Conservation (phyloP, 2,113 vertebrate genomes). For the Peromyscus polionotus region DNA sequence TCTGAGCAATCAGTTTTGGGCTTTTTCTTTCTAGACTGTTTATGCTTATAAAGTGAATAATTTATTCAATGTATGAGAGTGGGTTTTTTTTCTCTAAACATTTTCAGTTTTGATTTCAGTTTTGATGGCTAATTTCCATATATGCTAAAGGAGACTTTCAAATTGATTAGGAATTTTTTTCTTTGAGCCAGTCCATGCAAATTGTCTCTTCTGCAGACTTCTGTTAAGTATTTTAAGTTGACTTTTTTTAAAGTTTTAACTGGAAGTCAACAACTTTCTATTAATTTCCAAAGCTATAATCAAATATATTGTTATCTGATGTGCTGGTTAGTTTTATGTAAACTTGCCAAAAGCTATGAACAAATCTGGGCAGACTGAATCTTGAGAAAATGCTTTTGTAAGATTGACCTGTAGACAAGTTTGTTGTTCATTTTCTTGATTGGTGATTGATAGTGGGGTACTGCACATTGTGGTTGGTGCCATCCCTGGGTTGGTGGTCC, state of each 20-base stretch:
- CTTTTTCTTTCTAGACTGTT: constrained; percentile 58
- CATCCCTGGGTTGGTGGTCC: neutral
- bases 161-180: constrained; percentile 18
- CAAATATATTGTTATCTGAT: neutral
- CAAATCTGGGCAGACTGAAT: neutral
- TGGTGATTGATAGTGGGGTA: too few relatives aligned
- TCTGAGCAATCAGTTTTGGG: constrained; percentile 66
- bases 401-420: neutral
- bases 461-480: too few relatives aligned
- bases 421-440: neutral
- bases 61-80: constrained; percentile 66
- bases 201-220: neutral
- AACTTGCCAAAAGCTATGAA: neutral
- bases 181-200: neutral
- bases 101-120: constrained; percentile 17
- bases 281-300: neutral
- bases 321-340: neutral
- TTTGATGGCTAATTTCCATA: constrained; percentile 43
- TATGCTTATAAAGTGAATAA: constrained; percentile 65
- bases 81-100: neutral
- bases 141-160: constrained; percentile 28
- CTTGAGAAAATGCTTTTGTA: neutral
- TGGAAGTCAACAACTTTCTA: neutral
- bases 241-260: neutral
- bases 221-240: constrained; percentile 8